phyloP scores from a whole-genome alignment of 2,797 vertebrate species.

The Micropoecilia bifurca region DNA sequence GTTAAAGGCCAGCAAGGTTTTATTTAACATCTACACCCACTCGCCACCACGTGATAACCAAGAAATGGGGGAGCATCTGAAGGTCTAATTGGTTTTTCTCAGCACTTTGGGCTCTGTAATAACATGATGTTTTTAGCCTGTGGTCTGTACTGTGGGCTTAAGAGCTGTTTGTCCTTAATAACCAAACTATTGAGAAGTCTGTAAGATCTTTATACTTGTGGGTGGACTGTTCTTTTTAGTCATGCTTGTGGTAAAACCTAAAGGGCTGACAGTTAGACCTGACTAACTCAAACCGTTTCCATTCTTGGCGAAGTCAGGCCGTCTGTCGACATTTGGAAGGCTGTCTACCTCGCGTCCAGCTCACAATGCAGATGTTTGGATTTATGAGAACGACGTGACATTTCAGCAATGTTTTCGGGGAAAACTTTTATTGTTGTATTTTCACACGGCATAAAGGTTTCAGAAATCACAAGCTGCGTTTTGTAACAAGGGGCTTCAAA shows the following conservation, averaged over 20 bases:
- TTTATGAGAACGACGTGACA: background rate
- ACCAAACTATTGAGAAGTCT: constrained; percentile 16
- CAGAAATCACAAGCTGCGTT: background rate
- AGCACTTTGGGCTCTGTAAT: constrained; percentile 31
- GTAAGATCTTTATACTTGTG: constrained; percentile 21
- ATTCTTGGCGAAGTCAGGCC: background rate
- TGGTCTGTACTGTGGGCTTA: constrained; percentile 48
- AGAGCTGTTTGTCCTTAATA: constrained; percentile 27
- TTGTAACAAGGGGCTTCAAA: background rate
- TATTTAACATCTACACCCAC: constrained; percentile 52
- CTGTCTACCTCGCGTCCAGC: background rate
- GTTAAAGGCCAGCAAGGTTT: constrained; percentile 60
- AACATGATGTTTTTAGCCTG: constrained; percentile 16
- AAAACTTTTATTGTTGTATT: background rate
- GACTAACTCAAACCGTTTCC: background rate
- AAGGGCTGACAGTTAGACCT: background rate
- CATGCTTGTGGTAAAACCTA: background rate
- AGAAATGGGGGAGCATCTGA: constrained; percentile 45
- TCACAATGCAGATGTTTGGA: background rate
- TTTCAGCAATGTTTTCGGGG: background rate
- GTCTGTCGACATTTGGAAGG: background rate
- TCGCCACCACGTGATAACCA: constrained; percentile 56
- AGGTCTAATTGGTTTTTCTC: constrained; percentile 37
- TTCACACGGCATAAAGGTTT: background rate
- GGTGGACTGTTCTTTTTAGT: constrained; percentile 9